Base-by-base conservation (phyloP, 2,797 vertebrate species). In the Tolypeutes matacus region DNA sequence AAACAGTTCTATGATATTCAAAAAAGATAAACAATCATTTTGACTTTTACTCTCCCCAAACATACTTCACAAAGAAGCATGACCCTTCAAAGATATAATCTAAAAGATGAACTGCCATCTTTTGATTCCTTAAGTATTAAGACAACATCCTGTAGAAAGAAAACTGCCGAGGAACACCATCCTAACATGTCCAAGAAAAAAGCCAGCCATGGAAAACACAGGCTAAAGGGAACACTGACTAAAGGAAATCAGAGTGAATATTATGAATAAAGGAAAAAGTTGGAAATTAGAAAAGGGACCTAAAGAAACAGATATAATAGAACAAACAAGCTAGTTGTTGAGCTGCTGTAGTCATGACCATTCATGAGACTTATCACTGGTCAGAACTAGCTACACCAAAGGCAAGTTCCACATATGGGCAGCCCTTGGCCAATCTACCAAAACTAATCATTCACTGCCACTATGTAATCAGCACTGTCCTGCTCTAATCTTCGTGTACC, bases 341-440 rank as follows among this genome's bases (percentile, higher is more conserved):
- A 76, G 39, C 14, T 83, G 46, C 36, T n/a, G 17, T 11, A 58
- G 20, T 34, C 77, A 72, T 39, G 21, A 62, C 49, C 18, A 29
- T 77, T 80, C 42, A 49, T 7, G 20, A 70, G 75, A 64, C 72
- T 36, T 53, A 64, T 21, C 64, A 76, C 21, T 83, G 65, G 80
- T 86, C 76, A 87, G 86, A 92, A 82, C 34, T 3, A 82, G 78
- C 36, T 92, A 15, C 72, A 29, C 84, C 56, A 65, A 77, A 94
- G 42, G 7, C 56, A 82, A 7, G n/a, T 13, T 76, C 75, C 36
- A 49, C 3, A 3, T 73, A 42, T n/a, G 69, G 56, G 78, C 95
- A 98, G 91, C 80, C 84, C 75, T 93, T 93, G 89, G 75, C 88
- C 92, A 93, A 95, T 69, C 73, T 85, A 94, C 49, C 67, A 65